Conservation (phyloP, 2,113 vertebrate species). For the Narcine bancroftii region DNA sequence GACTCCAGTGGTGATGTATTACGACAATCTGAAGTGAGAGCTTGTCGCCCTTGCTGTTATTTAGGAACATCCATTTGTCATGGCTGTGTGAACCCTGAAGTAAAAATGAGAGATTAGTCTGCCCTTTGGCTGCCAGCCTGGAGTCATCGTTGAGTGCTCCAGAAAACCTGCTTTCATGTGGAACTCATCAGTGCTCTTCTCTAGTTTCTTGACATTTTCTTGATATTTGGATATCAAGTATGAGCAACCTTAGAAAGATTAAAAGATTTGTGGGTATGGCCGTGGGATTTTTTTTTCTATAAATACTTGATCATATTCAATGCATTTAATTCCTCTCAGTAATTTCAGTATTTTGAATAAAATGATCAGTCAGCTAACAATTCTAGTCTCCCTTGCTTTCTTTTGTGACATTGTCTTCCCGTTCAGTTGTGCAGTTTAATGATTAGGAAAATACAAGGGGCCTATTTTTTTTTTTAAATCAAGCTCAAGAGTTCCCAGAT, state of each 20-base stretch:
- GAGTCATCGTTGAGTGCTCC: not conserved
- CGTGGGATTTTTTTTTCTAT: not conserved
- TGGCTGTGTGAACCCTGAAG: not conserved
- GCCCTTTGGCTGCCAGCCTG: constrained; percentile 27
- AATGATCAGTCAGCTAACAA: not conserved
- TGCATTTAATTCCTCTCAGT: not conserved
- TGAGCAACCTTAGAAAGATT: not conserved
- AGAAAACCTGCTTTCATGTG: constrained; percentile 31
- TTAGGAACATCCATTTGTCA: constrained; percentile 31
- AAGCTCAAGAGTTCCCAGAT: not conserved
- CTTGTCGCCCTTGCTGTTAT: constrained; percentile 10
- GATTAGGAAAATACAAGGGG: not conserved
- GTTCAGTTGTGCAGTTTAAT: not conserved
- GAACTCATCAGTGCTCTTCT: not conserved
- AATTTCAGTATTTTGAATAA: not conserved
- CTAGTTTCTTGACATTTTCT: not conserved
- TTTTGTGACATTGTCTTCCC: not conserved
- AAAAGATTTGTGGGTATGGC: not conserved
- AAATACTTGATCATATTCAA: not conserved
- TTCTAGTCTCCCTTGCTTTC: not conserved
- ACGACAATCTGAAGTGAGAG: constrained; percentile 17
- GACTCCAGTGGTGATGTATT: not conserved
- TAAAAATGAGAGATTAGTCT: constrained; percentile 13
- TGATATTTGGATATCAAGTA: constrained; percentile 7
- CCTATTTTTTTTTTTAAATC: no score